Evolutionary conservation across 2,113 vertebrate species (phyloP).

Genomic region (Gnathonemus echidnorhynchus): DNA sequence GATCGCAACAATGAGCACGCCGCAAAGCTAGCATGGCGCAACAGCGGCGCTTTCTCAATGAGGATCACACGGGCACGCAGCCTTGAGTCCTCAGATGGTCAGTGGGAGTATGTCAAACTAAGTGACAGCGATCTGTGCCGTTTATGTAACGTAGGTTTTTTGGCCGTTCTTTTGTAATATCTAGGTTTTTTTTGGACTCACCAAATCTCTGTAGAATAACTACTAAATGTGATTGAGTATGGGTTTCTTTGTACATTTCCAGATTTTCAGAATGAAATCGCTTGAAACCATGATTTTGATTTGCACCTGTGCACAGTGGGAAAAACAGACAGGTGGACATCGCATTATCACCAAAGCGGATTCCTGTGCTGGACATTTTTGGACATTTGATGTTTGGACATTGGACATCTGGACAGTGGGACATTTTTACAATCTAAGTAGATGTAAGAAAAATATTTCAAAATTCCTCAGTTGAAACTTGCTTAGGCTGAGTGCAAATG

Average conservation of each 20-base stretch:
- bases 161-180: slow-evolving; percentile 13
- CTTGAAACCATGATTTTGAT: background rate
- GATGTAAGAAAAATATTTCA: background rate
- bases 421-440: background rate
- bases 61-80: background rate
- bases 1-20: too few relatives aligned
- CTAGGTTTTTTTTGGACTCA: background rate
- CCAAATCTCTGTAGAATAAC: slow-evolving; percentile 5
- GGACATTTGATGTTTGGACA: background rate
- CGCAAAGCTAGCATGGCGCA: background rate
- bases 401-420: background rate
- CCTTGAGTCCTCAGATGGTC: slow-evolving; percentile 13
- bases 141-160: slow-evolving; percentile 18
- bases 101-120: slow-evolving; percentile 15
- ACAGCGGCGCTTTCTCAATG: background rate
- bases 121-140: slow-evolving; percentile 13
- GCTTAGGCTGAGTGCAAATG: background rate
- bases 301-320: background rate
- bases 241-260: background rate
- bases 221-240: background rate
- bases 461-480: background rate
- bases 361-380: background rate
- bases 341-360: background rate
- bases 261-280: background rate
- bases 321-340: background rate